Conservation (phyloP, 2,888 invertebrate species). For the Anticlea derivata region DNA sequence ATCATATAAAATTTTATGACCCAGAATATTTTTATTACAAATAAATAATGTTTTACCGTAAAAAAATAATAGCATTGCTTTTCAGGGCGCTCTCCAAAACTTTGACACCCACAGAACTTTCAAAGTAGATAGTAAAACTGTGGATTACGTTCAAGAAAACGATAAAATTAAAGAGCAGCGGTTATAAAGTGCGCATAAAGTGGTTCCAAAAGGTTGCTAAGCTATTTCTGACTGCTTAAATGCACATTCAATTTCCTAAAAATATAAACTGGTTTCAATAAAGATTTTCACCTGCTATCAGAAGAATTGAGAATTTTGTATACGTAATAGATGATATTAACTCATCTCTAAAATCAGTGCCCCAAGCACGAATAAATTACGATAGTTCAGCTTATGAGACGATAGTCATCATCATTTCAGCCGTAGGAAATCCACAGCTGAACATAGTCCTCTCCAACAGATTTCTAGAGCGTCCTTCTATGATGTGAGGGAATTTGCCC, state of each 20-base stretch:
- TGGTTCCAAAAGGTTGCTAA: constrained; percentile 27
- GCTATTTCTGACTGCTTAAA: constrained; percentile 31
- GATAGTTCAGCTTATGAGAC: too few species aligned
- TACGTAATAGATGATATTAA: background rate
- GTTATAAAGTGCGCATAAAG: constrained; percentile 41
- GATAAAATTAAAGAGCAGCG: constrained; percentile 56
- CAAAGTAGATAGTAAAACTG: constrained; percentile 39
- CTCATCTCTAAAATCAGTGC: too few species aligned
- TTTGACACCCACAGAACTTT: constrained; percentile 35
- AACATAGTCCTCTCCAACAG: too few species aligned
- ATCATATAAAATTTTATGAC: constrained; percentile 14
- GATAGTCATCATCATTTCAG: too few species aligned
- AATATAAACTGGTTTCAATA: constrained; percentile 3
- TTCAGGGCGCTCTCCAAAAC: constrained; percentile 34
- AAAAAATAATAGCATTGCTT: constrained; percentile 33
- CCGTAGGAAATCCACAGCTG: too few species aligned
- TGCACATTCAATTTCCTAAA: constrained; percentile 20
- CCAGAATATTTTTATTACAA: constrained; percentile 28
- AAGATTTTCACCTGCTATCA: too few species aligned
- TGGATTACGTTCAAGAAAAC: constrained; percentile 44
- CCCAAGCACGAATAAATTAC: too few species aligned
- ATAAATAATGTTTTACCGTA: constrained; percentile 30
- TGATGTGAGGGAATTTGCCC: too few species aligned
- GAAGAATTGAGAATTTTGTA: too few species aligned
- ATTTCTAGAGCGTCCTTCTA: too few species aligned